These are phyloP conservation scores for Pholis gunnellus DNA, from an alignment of 2,113 vertebrate species.

Conservation along the genomic window DNA sequence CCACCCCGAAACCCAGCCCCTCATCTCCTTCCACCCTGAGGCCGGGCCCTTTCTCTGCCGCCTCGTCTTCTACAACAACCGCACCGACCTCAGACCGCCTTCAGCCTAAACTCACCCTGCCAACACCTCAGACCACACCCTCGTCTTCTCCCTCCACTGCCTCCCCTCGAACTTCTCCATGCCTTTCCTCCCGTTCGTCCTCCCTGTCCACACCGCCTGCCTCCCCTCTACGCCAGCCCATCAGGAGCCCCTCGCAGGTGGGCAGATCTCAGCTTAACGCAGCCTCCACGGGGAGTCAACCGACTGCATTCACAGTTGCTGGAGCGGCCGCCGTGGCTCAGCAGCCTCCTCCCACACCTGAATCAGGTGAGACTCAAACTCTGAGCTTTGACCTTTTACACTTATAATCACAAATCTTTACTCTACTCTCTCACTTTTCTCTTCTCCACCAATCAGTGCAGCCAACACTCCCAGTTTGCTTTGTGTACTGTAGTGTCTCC, in stretches of 20 bases:
- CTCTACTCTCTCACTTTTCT: neutral
- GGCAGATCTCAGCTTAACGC: conserved; percentile 82
- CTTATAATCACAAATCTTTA: neutral
- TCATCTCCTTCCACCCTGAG: conserved; percentile 43
- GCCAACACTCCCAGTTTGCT: conserved; percentile 15
- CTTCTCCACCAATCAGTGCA: conserved; percentile 39
- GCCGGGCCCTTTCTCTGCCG: conserved; percentile 32
- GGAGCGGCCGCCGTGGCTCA: conserved; percentile 19
- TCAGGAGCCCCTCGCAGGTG: conserved; percentile 69
- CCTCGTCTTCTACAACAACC: conserved; percentile 30
- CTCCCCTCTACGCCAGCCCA: conserved; percentile 58
- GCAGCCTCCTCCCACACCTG: conserved; percentile 53
- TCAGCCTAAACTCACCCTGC: conserved; percentile 53
- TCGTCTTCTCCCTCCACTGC: conserved; percentile 41
- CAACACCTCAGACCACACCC: conserved; percentile 45
- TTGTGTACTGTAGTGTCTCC: conserved; percentile 12
- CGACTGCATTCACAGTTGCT: conserved; percentile 22
- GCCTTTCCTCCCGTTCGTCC: conserved; percentile 57
- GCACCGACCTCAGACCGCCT: conserved; percentile 22
- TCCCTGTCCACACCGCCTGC: conserved; percentile 59
- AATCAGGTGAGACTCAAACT: conserved; percentile 64
- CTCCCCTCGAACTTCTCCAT: conserved; percentile 32
- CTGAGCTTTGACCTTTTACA: conserved; percentile 15
- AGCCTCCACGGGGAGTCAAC: conserved; percentile 35
- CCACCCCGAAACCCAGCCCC: conserved; percentile 32